phyloP scores from a whole-genome alignment of 1,140 invertebrate species.

The Eumeta japonica region DNA sequence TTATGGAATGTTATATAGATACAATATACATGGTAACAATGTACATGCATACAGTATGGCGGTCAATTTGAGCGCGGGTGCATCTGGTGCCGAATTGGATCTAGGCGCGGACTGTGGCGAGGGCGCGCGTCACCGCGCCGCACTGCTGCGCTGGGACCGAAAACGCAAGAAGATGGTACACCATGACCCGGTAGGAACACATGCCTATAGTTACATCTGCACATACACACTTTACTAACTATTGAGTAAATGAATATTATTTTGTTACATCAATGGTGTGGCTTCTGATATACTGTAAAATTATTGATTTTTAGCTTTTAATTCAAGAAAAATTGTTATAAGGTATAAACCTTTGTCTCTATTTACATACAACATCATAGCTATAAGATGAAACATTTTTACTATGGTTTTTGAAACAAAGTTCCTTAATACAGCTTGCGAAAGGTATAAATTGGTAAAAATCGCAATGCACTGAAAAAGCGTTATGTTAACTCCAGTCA shows the following conservation, averaged over 20 bases:
- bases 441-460: too few relatives aligned
- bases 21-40: too few relatives aligned
- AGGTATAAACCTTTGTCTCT: neutral
- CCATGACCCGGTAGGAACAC: slow-evolving; percentile 62
- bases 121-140: slow-evolving; percentile 58
- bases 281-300: neutral
- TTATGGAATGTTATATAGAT: too few relatives aligned
- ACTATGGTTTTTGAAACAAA: too few relatives aligned
- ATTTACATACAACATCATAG: too few relatives aligned
- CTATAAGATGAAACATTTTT: too few relatives aligned
- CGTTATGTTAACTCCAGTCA: too few relatives aligned
- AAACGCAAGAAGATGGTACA: slow-evolving; percentile 92
- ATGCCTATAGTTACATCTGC: too few relatives aligned
- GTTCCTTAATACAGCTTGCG: too few relatives aligned
- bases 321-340: neutral
- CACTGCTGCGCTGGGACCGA: slow-evolving; percentile 79
- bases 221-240: too few relatives aligned
- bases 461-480: too few relatives aligned
- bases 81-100: slow-evolving; percentile 73
- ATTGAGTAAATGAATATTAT: slow-evolving; percentile 1
- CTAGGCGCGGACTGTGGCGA: slow-evolving; percentile 76
- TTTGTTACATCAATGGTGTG: slow-evolving; percentile 6
- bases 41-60: slow-evolving; percentile 60
- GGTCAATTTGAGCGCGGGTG: slow-evolving; percentile 74
- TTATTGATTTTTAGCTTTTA: too few relatives aligned